Evolutionary conservation across 2,797 vertebrate species (phyloP).

Genomic region (Stomatorhinus walkeri): DNA sequence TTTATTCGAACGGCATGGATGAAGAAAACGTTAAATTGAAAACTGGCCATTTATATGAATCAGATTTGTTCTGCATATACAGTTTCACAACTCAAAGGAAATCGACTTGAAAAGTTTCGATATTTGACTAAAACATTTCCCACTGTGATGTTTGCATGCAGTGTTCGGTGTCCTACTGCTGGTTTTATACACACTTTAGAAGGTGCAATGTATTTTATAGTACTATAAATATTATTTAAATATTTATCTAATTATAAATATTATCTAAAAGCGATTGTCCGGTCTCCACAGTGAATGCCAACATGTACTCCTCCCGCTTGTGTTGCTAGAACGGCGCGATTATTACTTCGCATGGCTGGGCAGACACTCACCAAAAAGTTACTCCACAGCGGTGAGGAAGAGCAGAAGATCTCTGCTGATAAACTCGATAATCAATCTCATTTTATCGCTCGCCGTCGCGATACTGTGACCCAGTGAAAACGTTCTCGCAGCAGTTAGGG

Average conservation of each 20-base stretch:
- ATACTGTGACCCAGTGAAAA: neutral
- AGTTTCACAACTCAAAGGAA: constrained; percentile 45
- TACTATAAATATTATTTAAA: neutral
- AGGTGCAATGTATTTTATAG: neutral
- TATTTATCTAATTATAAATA: neutral
- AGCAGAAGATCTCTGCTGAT: neutral
- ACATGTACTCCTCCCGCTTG: neutral
- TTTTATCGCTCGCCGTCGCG: neutral
- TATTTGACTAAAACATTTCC: neutral
- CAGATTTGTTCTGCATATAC: constrained; percentile 60
- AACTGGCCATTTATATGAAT: constrained; percentile 61
- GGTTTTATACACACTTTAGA: constrained; percentile 6
- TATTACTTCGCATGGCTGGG: neutral
- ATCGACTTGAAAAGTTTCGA: constrained; percentile 50
- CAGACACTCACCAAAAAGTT: neutral
- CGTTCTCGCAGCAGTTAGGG: neutral
- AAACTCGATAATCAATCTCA: neutral
- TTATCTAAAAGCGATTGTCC: neutral
- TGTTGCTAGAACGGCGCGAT: neutral
- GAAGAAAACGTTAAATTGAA: constrained; percentile 56
- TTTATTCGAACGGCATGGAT: constrained; percentile 56
- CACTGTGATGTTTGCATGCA: constrained; percentile 22
- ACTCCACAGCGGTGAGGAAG: too few relatives aligned
- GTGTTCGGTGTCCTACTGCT: constrained; percentile 10
- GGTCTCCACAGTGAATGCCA: neutral